A percentile compares a stretch with the other conserved stretches of the same genome.
Evolutionary conservation across 2,113 vertebrate genomes (phyloP).

Genomic region (Chrysochloris asiatica): DNA sequence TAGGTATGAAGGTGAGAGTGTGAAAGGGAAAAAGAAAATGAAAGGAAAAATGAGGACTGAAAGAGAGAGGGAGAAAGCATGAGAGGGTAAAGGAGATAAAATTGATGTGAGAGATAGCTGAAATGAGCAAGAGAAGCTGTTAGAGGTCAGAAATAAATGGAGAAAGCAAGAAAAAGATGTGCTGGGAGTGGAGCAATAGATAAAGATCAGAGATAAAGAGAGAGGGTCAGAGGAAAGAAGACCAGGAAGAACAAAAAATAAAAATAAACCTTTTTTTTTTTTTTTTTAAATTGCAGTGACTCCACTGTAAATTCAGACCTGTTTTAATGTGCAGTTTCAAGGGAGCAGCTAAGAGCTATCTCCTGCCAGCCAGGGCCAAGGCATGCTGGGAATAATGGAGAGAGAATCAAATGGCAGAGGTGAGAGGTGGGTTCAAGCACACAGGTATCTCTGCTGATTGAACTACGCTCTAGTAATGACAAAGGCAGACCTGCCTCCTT

Average conservation of each 20-base stretch:
- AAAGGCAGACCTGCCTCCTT: neutral
- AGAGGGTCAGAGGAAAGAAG: neutral
- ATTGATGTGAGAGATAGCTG: neutral
- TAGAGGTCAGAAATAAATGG: neutral
- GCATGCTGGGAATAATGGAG: neutral
- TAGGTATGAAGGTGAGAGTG: neutral
- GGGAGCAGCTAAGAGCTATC: neutral
- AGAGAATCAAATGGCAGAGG: neutral
- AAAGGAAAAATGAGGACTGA: neutral
- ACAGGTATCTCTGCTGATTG: neutral
- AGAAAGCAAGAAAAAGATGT: neutral
- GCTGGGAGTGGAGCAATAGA: neutral
- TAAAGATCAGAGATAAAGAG: neutral
- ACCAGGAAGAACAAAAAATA: neutral
- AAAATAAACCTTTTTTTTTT: too few relatives aligned
- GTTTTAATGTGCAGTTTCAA: neutral
- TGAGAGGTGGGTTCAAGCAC: neutral
- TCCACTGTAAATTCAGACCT: neutral
- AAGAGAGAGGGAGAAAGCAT: neutral
- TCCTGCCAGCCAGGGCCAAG: neutral
- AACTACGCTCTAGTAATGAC: neutral
- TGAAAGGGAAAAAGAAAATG: neutral
- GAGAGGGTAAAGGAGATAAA: conserved; percentile 9
- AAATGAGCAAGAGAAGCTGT: neutral
- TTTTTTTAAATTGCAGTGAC: accelerated